Evolutionary conservation across 2,888 invertebrate species (phyloP).

Genomic region (Caenorhabditis uteleia): DNA sequence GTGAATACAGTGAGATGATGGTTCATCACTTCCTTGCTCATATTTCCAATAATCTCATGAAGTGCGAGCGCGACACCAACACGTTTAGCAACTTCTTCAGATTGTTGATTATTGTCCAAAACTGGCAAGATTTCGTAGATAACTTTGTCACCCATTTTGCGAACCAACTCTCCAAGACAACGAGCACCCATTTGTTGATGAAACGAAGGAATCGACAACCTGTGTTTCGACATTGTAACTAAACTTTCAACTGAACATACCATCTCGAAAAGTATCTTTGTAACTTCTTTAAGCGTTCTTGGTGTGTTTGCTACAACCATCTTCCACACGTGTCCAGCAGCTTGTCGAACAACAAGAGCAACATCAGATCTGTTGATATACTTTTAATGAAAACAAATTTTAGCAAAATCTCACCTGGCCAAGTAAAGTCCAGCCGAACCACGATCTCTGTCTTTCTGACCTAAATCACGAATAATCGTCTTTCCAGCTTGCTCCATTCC

Average conservation of each 20-base stretch:
- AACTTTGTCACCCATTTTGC: slow-evolving; percentile 92
- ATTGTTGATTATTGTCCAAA: slow-evolving; percentile 88
- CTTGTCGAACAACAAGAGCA: slow-evolving; percentile 93
- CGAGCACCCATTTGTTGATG: slow-evolving; percentile 91
- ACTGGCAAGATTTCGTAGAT: slow-evolving; percentile 82
- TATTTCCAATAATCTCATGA: slow-evolving; percentile 95
- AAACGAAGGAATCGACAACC: slow-evolving; percentile 86
- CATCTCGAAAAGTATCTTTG: slow-evolving; percentile 89
- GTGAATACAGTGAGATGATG: slow-evolving; percentile 70
- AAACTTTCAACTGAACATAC: slow-evolving; percentile 75
- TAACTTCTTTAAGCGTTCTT: slow-evolving; percentile 90
- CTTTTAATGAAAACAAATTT: too few relatives aligned
- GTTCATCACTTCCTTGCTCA: slow-evolving; percentile 76
- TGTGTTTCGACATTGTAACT: background rate
- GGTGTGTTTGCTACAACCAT: slow-evolving; percentile 98
- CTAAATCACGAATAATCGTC: slow-evolving; percentile 87
- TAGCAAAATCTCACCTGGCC: too few relatives aligned
- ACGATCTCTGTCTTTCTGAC: slow-evolving; percentile 86
- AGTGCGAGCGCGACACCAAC: slow-evolving; percentile 96
- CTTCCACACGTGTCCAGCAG: slow-evolving; percentile 98
- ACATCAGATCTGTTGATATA: slow-evolving; percentile 96
- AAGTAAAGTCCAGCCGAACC: slow-evolving; percentile 94
- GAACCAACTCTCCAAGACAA: slow-evolving; percentile 92
- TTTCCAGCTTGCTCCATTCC: slow-evolving; percentile 93
- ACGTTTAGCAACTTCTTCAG: slow-evolving; percentile 89